Conservation (phyloP, 2,888 invertebrate genomes). For the Kryphioiulus occultus region DNA sequence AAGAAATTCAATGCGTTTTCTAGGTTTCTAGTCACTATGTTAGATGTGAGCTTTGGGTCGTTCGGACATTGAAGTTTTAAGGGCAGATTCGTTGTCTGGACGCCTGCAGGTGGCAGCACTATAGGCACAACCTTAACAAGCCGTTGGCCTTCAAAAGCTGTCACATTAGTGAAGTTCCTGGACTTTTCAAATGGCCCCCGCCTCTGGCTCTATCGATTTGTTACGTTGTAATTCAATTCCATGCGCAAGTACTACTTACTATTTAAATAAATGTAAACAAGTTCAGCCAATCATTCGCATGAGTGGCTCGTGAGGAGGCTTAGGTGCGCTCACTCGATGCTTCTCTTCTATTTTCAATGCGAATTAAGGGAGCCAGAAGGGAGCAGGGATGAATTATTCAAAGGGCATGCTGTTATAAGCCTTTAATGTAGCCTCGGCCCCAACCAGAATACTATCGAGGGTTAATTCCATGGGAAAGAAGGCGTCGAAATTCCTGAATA, state of each 20-base stretch:
- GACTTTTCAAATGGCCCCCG: not conserved
- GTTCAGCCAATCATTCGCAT: constrained; percentile 9
- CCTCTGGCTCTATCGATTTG: not conserved
- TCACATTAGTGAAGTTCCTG: no score
- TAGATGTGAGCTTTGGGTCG: no score
- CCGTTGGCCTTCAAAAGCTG: no score
- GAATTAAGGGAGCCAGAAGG: not conserved
- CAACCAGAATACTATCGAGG: not conserved
- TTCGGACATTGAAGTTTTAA: no score
- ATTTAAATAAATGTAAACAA: constrained; percentile 23
- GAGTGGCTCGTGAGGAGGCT: constrained; percentile 17
- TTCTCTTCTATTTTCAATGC: not conserved
- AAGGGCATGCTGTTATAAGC: constrained; percentile 6
- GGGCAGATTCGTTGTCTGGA: no score
- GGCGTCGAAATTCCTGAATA: not conserved
- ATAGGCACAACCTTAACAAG: no score
- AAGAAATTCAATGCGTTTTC: no score
- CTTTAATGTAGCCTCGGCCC: not conserved
- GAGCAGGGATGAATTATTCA: constrained; percentile 7
- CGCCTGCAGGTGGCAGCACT: no score
- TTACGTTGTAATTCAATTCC: constrained; percentile 17
- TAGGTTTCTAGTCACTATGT: no score
- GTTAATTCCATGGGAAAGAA: constrained; percentile 8
- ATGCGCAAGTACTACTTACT: constrained; percentile 17
- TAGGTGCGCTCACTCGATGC: not conserved